These are phyloP conservation scores for Hedya salicella DNA, from an alignment of 2,888 invertebrate genomes.

Conservation along the genomic window DNA sequence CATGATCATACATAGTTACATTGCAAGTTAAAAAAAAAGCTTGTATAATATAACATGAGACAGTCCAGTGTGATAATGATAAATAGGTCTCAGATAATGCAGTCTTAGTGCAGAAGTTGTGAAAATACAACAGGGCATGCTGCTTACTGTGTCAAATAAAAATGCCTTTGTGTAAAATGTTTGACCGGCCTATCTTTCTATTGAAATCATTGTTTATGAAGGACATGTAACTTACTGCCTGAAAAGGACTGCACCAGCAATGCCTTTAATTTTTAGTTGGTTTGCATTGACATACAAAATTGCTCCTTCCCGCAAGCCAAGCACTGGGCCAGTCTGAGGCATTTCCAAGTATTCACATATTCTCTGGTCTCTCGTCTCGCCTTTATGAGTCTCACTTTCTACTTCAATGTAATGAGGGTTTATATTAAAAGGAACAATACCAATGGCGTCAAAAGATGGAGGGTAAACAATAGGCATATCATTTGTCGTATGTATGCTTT, in stretches of 20 bases:
- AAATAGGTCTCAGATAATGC: too few species aligned
- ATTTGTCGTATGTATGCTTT: constrained; percentile 92
- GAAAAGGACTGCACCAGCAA: constrained; percentile 87
- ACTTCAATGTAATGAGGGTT: constrained; percentile 92
- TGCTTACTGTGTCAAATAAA: too few species aligned
- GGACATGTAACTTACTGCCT: constrained; percentile 76
- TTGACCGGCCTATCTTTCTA: too few species aligned
- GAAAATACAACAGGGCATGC: not conserved
- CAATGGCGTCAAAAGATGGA: constrained; percentile 89
- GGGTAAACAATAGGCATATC: constrained; percentile 95
- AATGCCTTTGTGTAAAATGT: too few species aligned
- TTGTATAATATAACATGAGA: too few species aligned
- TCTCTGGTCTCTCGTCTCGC: constrained; percentile 91
- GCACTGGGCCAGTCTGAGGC: constrained; percentile 84
- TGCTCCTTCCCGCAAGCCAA: constrained; percentile 90
- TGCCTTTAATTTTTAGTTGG: constrained; percentile 86
- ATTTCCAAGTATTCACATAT: constrained; percentile 88
- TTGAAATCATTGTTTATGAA: too few species aligned
- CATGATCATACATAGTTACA: too few species aligned
- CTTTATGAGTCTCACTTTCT: constrained; percentile 87
- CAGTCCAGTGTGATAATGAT: too few species aligned
- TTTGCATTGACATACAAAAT: constrained; percentile 86
- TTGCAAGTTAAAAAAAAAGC: too few species aligned
- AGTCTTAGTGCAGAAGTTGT: too few species aligned
- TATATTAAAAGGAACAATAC: constrained; percentile 92